A percentile compares a stretch with the other conserved stretches of the same genome.
Conservation (phyloP, 2,113 vertebrate genomes). For the Cyprinodon brontotheroides region DNA sequence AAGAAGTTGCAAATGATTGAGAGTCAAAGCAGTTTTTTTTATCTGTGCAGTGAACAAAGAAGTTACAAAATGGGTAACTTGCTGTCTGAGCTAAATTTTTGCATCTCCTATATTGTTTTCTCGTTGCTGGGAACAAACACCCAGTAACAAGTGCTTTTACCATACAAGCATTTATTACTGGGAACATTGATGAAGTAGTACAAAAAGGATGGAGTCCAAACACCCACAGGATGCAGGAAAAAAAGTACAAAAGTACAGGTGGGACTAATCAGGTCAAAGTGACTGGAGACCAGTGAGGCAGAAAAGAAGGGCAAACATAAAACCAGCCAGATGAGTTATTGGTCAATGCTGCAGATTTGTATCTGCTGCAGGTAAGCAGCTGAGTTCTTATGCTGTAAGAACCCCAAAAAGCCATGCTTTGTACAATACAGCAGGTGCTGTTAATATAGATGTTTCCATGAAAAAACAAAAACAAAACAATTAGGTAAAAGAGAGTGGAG, state of each 20-base stretch:
- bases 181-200: too few species aligned
- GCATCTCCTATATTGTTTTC: too few species aligned
- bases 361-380: not conserved
- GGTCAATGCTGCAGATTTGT: not conserved
- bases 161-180: too few species aligned
- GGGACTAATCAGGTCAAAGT: not conserved
- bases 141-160: too few species aligned
- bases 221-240: too few species aligned
- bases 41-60: not conserved
- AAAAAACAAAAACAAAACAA: not conserved
- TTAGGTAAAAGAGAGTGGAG: too few species aligned
- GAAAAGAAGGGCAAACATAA: not conserved
- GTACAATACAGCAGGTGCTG: not conserved
- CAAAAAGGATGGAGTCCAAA: too few species aligned
- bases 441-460: not conserved
- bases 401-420: not conserved
- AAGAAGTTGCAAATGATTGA: not conserved
- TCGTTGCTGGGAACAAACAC: too few species aligned
- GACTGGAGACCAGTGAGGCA: not conserved
- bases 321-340: not conserved
- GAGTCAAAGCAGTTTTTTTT: not conserved
- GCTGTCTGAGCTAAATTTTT: too few species aligned
- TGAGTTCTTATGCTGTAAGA: not conserved
- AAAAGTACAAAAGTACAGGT: too few species aligned
- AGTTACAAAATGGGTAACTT: too few species aligned